Base-by-base conservation (phyloP, 2,797 vertebrate species). In the Gymnopithys bicolor region DNA sequence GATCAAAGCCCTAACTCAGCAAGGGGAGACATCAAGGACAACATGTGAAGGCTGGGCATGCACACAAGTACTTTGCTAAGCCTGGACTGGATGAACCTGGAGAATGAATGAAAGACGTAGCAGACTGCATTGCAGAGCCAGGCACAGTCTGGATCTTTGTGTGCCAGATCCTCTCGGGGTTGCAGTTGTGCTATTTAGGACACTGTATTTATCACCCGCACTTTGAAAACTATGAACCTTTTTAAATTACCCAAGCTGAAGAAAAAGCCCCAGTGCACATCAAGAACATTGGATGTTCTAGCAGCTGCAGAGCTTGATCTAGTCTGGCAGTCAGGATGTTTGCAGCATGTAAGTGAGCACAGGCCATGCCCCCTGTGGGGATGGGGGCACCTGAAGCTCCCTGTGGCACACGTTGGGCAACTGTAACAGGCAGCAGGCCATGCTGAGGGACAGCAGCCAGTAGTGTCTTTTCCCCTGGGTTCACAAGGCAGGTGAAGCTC, bases 311-410 rank as follows among this genome's bases (percentile, higher is more conserved):
- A 23, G 41, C 56, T 75, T n/a, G 13, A 15, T 69, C 39, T 27
- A 28, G 35, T 60, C 4, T 0, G 30, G 45, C 68, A 82, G 53
- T 74, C 48, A 43, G 22, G 60, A 52, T 81, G 60, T 60, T 22
- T 23, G 58, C 49, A 87, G 63, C 3, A 0, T 51, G 23, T 35
- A 58, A 90, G 41, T 10, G n/a, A 87, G 60, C 41, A 75, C 13
- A 12, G 37, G 27, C 79, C 32, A 37, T 2, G 10, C 45, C 51
- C 11, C 49, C 32, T 28, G 25, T 0, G 0, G 35, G n/a, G 35
- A 30, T 68, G 41, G 3, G 46, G 48, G 49, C 30, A 60, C 41
- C 71, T 16, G 32, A 63, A 71, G 24, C 11, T 84, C n/a, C 74
- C 32, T 23, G 14, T 43, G 63, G 39, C 43, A 56, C 2, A 0